Evolutionary conservation across 2,888 invertebrate genomes (phyloP).

Genomic region (Myathropa florea): DNA sequence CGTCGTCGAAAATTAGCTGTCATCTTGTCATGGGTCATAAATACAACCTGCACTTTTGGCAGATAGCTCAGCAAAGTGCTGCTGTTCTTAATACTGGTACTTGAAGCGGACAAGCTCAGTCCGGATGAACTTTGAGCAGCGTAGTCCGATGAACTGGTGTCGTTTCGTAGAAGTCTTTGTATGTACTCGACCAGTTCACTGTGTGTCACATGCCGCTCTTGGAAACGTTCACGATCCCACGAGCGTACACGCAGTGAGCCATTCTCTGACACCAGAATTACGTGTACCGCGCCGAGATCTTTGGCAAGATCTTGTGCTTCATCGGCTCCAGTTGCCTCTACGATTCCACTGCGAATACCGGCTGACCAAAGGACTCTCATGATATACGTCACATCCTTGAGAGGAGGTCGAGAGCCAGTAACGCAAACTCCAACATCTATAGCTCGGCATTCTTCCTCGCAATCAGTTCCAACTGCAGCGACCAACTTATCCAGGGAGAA

Average conservation of each 20-base stretch:
- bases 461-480: conserved; percentile 82
- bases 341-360: conserved; percentile 85
- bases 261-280: conserved; percentile 82
- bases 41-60: conserved; percentile 84
- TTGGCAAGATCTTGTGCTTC: conserved; percentile 85
- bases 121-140: conserved; percentile 74
- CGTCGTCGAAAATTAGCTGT: conserved; percentile 85
- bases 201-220: conserved; percentile 84
- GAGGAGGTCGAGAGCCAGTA: conserved; percentile 83
- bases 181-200: conserved; percentile 87
- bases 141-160: conserved; percentile 76
- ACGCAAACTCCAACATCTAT: conserved; percentile 87
- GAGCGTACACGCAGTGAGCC: conserved; percentile 81
- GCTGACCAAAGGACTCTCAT: conserved; percentile 87
- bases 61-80: conserved; percentile 75
- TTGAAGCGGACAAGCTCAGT: conserved; percentile 74
- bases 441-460: conserved; percentile 82
- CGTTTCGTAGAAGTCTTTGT: conserved; percentile 84
- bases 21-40: conserved; percentile 86
- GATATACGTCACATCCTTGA: conserved; percentile 82
- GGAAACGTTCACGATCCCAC: conserved; percentile 85
- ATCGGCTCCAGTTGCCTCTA: conserved; percentile 83
- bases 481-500: conserved; percentile 91
- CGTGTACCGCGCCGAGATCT: conserved; percentile 84
- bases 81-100: conserved; percentile 75